Percentiles rank a stretch among this genome's conserved stretches.
Conservation (phyloP, 2,113 vertebrate genomes). For the Cynocephalus volans region DNA sequence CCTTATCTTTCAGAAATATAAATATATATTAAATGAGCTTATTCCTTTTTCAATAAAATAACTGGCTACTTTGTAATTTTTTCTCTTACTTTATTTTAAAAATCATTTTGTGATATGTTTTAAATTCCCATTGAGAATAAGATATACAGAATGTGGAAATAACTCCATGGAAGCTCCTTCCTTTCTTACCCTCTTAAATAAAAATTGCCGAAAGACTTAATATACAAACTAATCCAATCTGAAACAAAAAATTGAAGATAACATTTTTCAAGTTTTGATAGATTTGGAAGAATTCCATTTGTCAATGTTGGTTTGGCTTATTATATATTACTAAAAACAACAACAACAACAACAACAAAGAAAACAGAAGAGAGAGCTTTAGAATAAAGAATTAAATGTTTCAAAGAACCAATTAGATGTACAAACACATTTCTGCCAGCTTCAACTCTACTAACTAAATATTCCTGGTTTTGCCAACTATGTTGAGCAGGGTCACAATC, state of each 20-base stretch:
- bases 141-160: not conserved
- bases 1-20: constrained; percentile 8
- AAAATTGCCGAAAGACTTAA: constrained; percentile 29
- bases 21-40: not conserved
- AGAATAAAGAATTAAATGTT: constrained; percentile 13
- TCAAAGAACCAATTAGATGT: constrained; percentile 3
- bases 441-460: not conserved
- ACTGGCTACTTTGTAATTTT: not conserved
- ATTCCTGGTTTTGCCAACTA: not conserved
- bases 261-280: constrained; percentile 50
- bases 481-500: not conserved
- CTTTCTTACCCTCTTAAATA: not conserved
- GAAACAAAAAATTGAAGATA: constrained; percentile 46
- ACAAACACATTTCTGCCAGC: constrained; percentile 12
- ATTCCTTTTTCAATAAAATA: not conserved
- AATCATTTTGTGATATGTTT: not conserved
- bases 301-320: constrained; percentile 36
- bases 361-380: not conserved
- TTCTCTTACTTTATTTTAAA: constrained; percentile 40
- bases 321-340: not conserved
- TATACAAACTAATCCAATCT: not conserved
- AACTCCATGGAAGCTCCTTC: not conserved
- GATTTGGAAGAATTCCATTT: constrained; percentile 54
- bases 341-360: not conserved
- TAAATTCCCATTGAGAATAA: constrained; percentile 2